Evolutionary conservation across 2,888 invertebrate species (phyloP), one percentile per base, ranked within the genome.

Genomic region (Agrilus cyanescens): DNA sequence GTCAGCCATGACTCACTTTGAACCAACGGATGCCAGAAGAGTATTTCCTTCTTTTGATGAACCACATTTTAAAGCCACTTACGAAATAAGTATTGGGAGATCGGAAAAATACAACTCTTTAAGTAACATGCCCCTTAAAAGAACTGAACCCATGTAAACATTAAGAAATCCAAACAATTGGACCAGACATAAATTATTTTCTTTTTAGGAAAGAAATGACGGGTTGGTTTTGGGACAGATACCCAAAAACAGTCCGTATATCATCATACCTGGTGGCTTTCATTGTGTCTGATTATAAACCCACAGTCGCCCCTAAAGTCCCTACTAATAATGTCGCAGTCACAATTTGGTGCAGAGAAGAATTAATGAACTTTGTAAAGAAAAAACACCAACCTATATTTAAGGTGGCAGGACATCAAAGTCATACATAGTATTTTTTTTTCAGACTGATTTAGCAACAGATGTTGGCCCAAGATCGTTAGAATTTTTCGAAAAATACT

Each of bases 21-120:
- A 85, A 54, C 73, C 85, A 0, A 82, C 75, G 12, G 74, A 75
- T 12, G 93, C 93, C 0, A 74, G 93, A 20, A 71, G 78, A 50
- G 87, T 85, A 0, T 90, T 94, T 68, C 93, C 93, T 0, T 93
- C 90, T 65, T 91, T 88, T 69, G 93, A 93, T 64, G 93, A 93
- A 66, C 93, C 93, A 0, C 75, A 78, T 32, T 78, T 83, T 69
- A 93, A 93, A 60, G 87, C 91, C 0, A 82, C 79, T 12, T 93
- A 85, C 68, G 73, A 77, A 40, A 74, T 85, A 12, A 74, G 69
- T 48, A 59, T 85, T 25, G 84, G 78, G 0, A 78, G 82, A 53
- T 67, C 74, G 45, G 70, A 73, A 50, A 70, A 70, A 1, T 76
- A 73, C 54, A 72, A 67, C 0, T 76, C 82, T 0, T 69, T 85